These are phyloP conservation scores for Sceloporus undulatus DNA, from an alignment of 2,113 vertebrate genomes.

Conservation along the genomic window DNA sequence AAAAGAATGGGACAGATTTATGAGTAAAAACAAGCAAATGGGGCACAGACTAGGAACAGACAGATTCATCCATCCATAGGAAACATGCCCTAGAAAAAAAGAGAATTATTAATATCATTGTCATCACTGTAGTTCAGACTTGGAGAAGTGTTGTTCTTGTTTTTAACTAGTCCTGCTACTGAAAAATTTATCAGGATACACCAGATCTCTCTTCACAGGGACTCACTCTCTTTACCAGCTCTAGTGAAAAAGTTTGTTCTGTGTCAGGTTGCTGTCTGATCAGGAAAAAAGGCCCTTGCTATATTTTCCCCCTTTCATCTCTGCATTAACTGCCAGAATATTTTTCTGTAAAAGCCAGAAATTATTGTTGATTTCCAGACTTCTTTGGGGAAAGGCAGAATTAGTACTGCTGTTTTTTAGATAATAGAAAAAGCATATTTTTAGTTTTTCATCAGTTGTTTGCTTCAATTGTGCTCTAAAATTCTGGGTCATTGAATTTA, in stretches of 20 bases:
- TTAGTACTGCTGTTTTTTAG: not conserved
- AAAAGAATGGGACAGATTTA: not conserved
- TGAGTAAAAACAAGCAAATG: not conserved
- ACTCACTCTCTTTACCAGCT: not conserved
- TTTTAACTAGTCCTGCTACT: not conserved
- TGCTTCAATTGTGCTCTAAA: not conserved
- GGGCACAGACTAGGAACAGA: not conserved
- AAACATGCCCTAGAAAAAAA: not conserved
- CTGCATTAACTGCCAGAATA: not conserved
- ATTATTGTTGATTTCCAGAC: not conserved
- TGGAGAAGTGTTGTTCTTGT: not conserved
- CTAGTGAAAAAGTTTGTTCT: not conserved
- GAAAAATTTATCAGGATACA: not conserved
- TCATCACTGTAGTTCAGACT: conserved; percentile 6
- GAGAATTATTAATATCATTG: not conserved
- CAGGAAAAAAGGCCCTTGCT: not conserved
- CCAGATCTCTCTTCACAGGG: not conserved
- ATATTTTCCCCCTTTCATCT: not conserved
- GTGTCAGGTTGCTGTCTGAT: not conserved
- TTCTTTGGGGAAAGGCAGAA: not conserved
- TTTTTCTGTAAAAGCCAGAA: not conserved
- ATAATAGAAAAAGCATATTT: not conserved
- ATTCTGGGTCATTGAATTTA: not conserved
- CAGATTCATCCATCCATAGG: not conserved
- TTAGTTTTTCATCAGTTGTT: not conserved